Base-by-base conservation (phyloP, 2,888 invertebrate genomes). In the Glyphotaelius pellucidus region DNA sequence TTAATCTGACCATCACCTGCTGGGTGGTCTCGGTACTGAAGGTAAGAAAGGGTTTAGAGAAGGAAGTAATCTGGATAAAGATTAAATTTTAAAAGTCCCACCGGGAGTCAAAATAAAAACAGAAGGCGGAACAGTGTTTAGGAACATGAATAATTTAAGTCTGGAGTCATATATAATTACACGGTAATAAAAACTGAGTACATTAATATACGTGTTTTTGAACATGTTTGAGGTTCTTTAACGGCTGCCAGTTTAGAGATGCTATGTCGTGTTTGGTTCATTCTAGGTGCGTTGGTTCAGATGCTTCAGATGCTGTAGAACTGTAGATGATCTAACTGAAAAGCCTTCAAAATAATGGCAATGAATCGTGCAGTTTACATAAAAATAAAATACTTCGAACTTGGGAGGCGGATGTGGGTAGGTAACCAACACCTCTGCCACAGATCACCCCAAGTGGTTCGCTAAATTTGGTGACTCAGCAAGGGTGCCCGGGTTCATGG, bases 11-110 rank as follows among this genome's bases (percentile, higher is more conserved):
- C n/a, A n/a, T 67, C 67, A 42, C 38, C 32, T 35, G 52, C 19
- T 88, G 88, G 88, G 88, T 79, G 67, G 88, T 88, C 88, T 31
- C 32, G 32, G 32, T 19, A 25, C 81, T 83, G 32, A 32, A 83
- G 32, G 81, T 2, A 67, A 25, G 67, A 67, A 67, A 67, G 25
- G 67, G 67, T 67, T 67, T 67, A 67, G 52, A 67, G 67, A 67
- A 67, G 67, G 67, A 67, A 67, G 47, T 9, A 9, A n/a, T 67
- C 67, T 9, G 25, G 67, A n/a, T 9, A 11, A 67, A 67, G 67
- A 67, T 67, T 9, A 67, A 25, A 67, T 67, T 67, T 3, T 25
- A 67, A 9, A 9, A 25, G 9, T 67, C 25, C 67, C 67, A 67
- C 67, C 67, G 67, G 67, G 25, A 67, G 67, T 67, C 67, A 67